A percentile compares a stretch with the other conserved stretches of the same genome.
Conservation (phyloP, 2,888 invertebrate genomes). For the Ryuthela nishihirai region DNA sequence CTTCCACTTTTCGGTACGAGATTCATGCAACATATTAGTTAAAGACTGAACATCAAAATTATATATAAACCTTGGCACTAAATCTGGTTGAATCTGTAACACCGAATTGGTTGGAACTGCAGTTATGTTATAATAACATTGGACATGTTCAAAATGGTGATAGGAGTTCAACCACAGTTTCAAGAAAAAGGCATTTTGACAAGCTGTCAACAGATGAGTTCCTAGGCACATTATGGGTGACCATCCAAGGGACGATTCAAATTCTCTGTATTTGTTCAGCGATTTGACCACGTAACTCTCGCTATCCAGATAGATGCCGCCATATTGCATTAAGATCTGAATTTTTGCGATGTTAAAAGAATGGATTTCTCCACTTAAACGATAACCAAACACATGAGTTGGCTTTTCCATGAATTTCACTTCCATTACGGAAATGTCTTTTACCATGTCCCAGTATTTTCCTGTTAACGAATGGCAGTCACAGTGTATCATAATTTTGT, state of each 20-base stretch:
- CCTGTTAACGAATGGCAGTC: slow-evolving; percentile 41
- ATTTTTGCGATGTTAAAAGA: slow-evolving; percentile 50
- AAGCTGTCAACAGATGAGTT: slow-evolving; percentile 46
- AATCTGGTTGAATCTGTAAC: slow-evolving; percentile 45
- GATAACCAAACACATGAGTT: slow-evolving; percentile 49
- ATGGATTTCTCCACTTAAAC: slow-evolving; percentile 49
- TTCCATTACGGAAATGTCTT: slow-evolving; percentile 6
- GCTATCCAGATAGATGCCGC: slow-evolving; percentile 50
- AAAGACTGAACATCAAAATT: slow-evolving; percentile 50
- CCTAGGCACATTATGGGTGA: slow-evolving; percentile 47
- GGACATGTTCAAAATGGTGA: slow-evolving; percentile 43
- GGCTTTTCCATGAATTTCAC: slow-evolving; percentile 42
- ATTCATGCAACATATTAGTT: slow-evolving; percentile 45
- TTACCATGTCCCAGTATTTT: slow-evolving; percentile 37
- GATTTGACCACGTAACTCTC: slow-evolving; percentile 48
- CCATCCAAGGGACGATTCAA: slow-evolving; percentile 50
- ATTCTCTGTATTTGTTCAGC: slow-evolving; percentile 47
- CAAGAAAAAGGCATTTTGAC: slow-evolving; percentile 48
- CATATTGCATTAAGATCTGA: slow-evolving; percentile 46
- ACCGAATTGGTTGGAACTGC: slow-evolving; percentile 49
- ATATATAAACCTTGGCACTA: slow-evolving; percentile 47
- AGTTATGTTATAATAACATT: slow-evolving; percentile 51
- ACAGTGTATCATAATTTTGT: slow-evolving; percentile 46
- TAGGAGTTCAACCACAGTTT: slow-evolving; percentile 49
- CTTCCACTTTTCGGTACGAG: slow-evolving; percentile 43